Conservation (phyloP, 37 sponge, comb jelly and placozoan genomes). For the Spongia lamella region DNA sequence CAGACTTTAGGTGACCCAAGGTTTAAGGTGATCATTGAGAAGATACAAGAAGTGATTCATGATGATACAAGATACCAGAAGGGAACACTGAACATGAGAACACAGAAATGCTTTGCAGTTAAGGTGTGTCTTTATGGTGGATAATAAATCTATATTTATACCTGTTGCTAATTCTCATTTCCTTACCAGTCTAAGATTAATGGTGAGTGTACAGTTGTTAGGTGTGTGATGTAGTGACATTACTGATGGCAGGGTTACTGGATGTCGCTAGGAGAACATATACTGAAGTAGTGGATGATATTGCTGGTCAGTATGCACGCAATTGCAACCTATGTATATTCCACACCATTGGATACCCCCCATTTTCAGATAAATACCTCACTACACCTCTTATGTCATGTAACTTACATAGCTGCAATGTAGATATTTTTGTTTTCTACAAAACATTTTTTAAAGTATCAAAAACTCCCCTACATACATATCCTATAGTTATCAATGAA, state of each 20-base stretch:
- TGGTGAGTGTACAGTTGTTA: too few species aligned
- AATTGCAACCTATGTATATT: too few species aligned
- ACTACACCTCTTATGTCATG: too few species aligned
- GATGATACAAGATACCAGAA: constrained; percentile 93
- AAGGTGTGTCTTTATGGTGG: constrained; percentile 50
- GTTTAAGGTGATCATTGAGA: constrained; percentile 56
- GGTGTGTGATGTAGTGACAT: background rate
- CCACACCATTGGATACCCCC: too few species aligned
- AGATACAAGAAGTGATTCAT: constrained; percentile 80
- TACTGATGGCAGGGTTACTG: constrained; percentile 57
- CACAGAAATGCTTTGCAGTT: constrained; percentile 98
- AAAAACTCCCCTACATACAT: too few species aligned
- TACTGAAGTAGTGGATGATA: constrained; percentile 93
- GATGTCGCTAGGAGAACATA: constrained; percentile 93
- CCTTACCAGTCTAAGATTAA: too few species aligned
- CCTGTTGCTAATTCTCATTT: too few species aligned
- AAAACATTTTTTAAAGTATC: too few species aligned
- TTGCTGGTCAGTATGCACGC: constrained; percentile 61
- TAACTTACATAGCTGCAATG: too few species aligned
- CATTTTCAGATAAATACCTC: too few species aligned
- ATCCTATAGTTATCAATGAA: too few species aligned
- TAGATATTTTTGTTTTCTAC: too few species aligned
- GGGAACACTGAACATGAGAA: constrained; percentile 92
- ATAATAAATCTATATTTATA: background rate
- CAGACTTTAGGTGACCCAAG: constrained; percentile 80